phyloP scores from a whole-genome alignment of 2,797 vertebrate genomes.

The Acridotheres tristis region DNA sequence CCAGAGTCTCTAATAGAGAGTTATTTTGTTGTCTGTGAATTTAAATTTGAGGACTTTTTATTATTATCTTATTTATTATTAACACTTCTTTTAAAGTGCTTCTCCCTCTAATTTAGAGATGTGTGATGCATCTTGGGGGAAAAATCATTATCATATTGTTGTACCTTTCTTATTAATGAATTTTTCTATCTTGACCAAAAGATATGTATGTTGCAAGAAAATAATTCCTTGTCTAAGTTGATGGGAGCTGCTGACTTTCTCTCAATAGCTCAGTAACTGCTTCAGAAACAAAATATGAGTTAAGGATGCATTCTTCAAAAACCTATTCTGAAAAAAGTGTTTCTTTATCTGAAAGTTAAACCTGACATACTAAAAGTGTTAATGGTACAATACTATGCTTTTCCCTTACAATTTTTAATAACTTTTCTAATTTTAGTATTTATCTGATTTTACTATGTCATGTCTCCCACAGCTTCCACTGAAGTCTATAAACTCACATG shows the following conservation, averaged over 20 bases:
- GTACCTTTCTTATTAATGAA: background rate
- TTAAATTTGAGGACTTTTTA: background rate
- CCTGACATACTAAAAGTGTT: background rate
- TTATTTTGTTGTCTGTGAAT: background rate
- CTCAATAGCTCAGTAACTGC: background rate
- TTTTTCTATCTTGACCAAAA: background rate
- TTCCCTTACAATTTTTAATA: background rate
- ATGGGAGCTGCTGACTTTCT: background rate
- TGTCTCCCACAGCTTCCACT: background rate
- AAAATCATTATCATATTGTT: background rate
- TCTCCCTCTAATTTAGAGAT: background rate
- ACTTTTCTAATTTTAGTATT: background rate
- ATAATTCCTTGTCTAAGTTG: background rate
- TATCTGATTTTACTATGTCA: background rate
- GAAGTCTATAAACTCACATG: background rate
- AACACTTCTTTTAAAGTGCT: background rate
- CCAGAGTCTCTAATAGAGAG: background rate
- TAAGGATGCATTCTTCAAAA: background rate
- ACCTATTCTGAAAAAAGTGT: background rate
- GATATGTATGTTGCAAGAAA: background rate
- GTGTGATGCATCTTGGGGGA: background rate
- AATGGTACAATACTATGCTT: background rate
- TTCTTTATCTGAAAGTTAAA: background rate
- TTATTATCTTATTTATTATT: background rate
- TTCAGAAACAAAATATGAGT: background rate